Evolutionary conservation across 2,797 vertebrate genomes (phyloP).

Genomic region (Cephalopachus bancanus): DNA sequence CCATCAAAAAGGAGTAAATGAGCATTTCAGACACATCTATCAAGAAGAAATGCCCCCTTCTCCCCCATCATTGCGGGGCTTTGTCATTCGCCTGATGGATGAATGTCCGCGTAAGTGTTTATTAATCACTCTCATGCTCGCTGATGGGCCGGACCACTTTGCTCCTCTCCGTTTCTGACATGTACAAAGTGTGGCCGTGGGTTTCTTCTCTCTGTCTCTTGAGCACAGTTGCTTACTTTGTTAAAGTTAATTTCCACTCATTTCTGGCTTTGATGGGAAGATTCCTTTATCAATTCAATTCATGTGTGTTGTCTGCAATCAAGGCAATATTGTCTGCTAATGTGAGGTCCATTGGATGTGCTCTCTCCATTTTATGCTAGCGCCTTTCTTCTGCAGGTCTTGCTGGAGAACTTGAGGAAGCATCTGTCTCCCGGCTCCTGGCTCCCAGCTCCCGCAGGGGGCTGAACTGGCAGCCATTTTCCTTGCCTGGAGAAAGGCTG

Average conservation of each 20-base stretch:
- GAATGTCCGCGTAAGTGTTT: slow-evolving; percentile 79
- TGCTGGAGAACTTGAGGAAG: slow-evolving; percentile 44
- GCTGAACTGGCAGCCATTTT: not conserved
- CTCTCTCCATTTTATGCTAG: slow-evolving; percentile 68
- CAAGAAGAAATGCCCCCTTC: slow-evolving; percentile 71
- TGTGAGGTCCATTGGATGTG: slow-evolving; percentile 56
- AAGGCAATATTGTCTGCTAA: slow-evolving; percentile 83
- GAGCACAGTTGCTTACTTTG: slow-evolving; percentile 76
- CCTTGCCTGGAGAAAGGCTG: not conserved
- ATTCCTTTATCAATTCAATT: slow-evolving; percentile 82
- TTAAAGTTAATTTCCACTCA: slow-evolving; percentile 78
- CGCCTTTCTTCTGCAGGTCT: not conserved
- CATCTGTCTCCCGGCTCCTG: slow-evolving; percentile 29
- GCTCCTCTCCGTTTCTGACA: slow-evolving; percentile 46
- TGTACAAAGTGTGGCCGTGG: slow-evolving; percentile 37
- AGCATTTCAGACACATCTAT: slow-evolving; percentile 79
- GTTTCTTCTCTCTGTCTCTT: slow-evolving; percentile 77
- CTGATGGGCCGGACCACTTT: slow-evolving; percentile 74
- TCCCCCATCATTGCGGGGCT: slow-evolving; percentile 74
- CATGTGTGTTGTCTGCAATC: slow-evolving; percentile 80
- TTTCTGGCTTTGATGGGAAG: slow-evolving; percentile 76
- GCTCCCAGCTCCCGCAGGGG: not conserved
- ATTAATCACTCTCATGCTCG: slow-evolving; percentile 46
- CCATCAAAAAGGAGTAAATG: slow-evolving; percentile 82
- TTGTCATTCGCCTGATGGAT: slow-evolving; percentile 80